Base-by-base conservation (phyloP, 2,797 vertebrate species). In the Acropternis orthonyx region DNA sequence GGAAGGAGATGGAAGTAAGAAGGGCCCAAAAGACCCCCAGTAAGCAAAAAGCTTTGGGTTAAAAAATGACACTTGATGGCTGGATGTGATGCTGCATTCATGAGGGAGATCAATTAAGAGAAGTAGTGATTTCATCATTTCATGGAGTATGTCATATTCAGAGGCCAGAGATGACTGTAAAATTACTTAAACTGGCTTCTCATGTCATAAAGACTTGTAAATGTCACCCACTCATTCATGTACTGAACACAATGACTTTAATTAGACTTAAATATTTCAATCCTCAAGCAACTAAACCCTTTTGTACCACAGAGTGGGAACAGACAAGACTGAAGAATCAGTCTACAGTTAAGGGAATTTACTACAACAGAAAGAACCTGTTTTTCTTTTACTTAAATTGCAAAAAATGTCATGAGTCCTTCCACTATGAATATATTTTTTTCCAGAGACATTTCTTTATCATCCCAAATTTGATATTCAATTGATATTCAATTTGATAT, bases 181-280 rank as follows among this genome's bases (percentile, higher is more conserved):
- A 94, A 96, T 93, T 95, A 81, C 93, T 92, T 92, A 75, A 94
- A 90, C 58, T 92, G 88, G 92, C 62, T 95, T 95, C 55, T 92
- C 77, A 52, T 87, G 51, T 95, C 93, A 95, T 95, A 95, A 87
- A 93, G 69, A 27, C 85, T 66, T 92, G 77, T 93, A 94, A 95
- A 94, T 96, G 96, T 95, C 95, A 96, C 93, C 92, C 92, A 95
- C 96, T 92, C 74, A 56, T 81, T 94, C 63, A 13, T 75, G 19
- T 95, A 59, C 90, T 59, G 85, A 96, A 93, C 88, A 93, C 95
- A 95, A 76, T 95, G 51, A 92, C 63, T 96, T 95, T 79, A 94
- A 95, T 95, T 90, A 95, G 85, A 82, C 83, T 94, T 86, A 96
- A 95, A 94, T 95, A 94, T 94, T 93, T 93, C 91, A 96, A 55